phyloP scores from a whole-genome alignment of 2,888 invertebrate genomes.

The Drosophila colorata region DNA sequence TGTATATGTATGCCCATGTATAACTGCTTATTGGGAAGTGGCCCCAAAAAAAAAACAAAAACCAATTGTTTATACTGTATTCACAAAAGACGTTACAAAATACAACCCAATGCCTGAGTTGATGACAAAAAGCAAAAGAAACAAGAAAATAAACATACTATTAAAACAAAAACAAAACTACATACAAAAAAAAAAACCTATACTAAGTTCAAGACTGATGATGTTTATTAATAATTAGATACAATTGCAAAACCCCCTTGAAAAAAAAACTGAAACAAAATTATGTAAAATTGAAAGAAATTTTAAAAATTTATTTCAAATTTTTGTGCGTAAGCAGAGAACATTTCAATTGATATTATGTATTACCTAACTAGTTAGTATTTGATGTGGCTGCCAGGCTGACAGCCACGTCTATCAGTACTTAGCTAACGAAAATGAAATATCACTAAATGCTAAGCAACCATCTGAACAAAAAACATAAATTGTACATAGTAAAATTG shows the following conservation, averaged over 20 bases:
- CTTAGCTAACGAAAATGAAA: constrained; percentile 37
- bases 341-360: constrained; percentile 57
- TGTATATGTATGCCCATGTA: constrained; percentile 10
- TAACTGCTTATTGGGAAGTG: constrained; percentile 20
- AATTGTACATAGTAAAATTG: constrained; percentile 65
- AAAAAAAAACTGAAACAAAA: constrained; percentile 21
- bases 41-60: constrained; percentile 23
- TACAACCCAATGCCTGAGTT: constrained; percentile 28
- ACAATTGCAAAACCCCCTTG: constrained; percentile 46
- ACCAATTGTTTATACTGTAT: constrained; percentile 32
- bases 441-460: constrained; percentile 75
- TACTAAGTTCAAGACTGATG: constrained; percentile 84
- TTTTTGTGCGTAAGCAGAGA: constrained; percentile 30
- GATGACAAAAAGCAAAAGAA: constrained; percentile 10
- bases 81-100: constrained; percentile 62
- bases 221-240: constrained; percentile 80
- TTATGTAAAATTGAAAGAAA: constrained; percentile 42
- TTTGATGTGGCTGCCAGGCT: constrained; percentile 51
- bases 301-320: constrained; percentile 58
- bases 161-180: constrained; percentile 19
- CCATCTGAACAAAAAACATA: constrained; percentile 23
- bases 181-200: constrained; percentile 43
- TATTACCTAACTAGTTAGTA: constrained; percentile 42
- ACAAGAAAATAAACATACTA: constrained; percentile 4
- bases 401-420: constrained; percentile 35